Percentiles rank a stretch among this genome's conserved stretches.
These are phyloP conservation scores for Ochlodes sylvanus DNA, from an alignment of 2,888 invertebrate genomes.

Conservation along the genomic window DNA sequence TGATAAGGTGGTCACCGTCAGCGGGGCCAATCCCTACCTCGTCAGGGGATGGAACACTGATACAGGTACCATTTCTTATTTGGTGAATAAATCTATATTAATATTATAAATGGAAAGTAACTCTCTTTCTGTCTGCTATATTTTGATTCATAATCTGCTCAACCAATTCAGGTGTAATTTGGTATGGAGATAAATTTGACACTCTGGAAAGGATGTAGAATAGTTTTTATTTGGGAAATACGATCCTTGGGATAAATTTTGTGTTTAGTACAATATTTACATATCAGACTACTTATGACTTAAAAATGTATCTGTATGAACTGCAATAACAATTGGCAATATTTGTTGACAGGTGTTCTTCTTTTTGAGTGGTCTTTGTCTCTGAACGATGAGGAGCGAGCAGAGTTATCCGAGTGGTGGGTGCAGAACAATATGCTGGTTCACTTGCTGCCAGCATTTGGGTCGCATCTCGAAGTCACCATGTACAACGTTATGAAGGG, in stretches of 20 bases:
- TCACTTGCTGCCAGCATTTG: constrained; percentile 85
- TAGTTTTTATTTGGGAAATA: too few species aligned
- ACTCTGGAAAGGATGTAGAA: too few species aligned
- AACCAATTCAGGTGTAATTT: too few species aligned
- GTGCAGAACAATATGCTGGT: constrained; percentile 85
- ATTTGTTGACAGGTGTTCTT: constrained; percentile 75
- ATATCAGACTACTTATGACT: too few species aligned
- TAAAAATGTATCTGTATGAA: too few species aligned
- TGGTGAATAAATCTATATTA: constrained; percentile 6
- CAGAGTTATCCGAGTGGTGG: constrained; percentile 84
- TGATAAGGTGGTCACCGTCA: constrained; percentile 89
- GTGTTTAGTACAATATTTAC: too few species aligned
- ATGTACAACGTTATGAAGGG: constrained; percentile 87
- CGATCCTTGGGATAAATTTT: too few species aligned
- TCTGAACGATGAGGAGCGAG: constrained; percentile 67
- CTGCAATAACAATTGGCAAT: too few species aligned
- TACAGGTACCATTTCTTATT: constrained; percentile 82
- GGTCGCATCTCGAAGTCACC: constrained; percentile 87
- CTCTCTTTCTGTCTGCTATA: too few species aligned
- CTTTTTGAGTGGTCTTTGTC: constrained; percentile 91
- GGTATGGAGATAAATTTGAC: too few species aligned
- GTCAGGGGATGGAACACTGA: constrained; percentile 92
- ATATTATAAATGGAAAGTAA: not conserved
- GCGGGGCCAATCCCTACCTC: constrained; percentile 89
- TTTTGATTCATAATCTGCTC: too few species aligned